Percentiles rank a stretch among this genome's conserved stretches.
Evolutionary conservation across 2,888 invertebrate genomes (phyloP).

Genomic region (Hirtodrosophila cameraria): DNA sequence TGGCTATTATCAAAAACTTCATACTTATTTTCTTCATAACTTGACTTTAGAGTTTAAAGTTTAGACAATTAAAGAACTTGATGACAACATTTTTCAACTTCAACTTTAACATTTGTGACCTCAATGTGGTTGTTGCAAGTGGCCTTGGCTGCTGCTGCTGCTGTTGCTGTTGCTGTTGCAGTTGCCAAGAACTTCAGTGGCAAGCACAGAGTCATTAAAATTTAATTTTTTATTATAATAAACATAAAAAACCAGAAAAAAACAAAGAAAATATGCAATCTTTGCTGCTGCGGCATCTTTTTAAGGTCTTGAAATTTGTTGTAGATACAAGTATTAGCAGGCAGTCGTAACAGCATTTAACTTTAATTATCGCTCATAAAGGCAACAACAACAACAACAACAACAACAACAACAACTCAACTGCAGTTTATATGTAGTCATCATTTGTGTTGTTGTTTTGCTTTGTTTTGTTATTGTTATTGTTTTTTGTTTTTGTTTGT

Average conservation of each 20-base stretch:
- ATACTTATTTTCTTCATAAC: too few relatives aligned
- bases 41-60: too few relatives aligned
- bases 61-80: neutral
- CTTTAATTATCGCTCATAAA: conserved; percentile 71
- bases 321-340: conserved; percentile 8
- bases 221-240: conserved; percentile 35
- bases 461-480: conserved; percentile 19
- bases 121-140: conserved; percentile 24
- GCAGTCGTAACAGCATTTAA: conserved; percentile 54
- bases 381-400: conserved; percentile 30
- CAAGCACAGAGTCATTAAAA: conserved; percentile 46
- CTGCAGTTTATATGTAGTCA: conserved; percentile 46
- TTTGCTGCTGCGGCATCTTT: conserved; percentile 19
- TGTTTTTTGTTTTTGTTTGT: conserved; percentile 30
- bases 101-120: conserved; percentile 15
- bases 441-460: conserved; percentile 28
- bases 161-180: conserved; percentile 31
- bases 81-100: neutral
- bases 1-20: too few relatives aligned
- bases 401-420: conserved; percentile 33
- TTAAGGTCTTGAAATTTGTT: conserved; percentile 3
- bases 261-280: conserved; percentile 24
- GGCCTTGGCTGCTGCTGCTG: conserved; percentile 37
- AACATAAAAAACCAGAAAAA: conserved; percentile 15
- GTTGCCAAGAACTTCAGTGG: conserved; percentile 28